phyloP scores from a whole-genome alignment of 1,140 invertebrate genomes.

The Trichonephila inaurata region DNA sequence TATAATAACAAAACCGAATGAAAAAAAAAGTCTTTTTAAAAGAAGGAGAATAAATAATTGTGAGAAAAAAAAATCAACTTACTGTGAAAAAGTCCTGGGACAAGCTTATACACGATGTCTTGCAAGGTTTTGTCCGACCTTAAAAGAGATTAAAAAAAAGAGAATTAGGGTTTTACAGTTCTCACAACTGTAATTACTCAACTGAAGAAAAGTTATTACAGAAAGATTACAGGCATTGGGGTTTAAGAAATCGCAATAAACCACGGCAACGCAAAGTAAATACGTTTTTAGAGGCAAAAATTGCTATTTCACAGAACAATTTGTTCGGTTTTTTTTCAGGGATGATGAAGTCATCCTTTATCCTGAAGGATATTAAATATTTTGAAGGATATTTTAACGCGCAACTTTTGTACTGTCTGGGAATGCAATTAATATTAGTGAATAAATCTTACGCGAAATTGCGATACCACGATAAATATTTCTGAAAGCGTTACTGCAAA shows the following conservation, averaged over 20 bases:
- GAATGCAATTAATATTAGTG: too few species aligned
- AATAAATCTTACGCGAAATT: too few species aligned
- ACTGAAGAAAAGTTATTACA: neutral
- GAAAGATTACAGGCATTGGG: conserved; percentile 30
- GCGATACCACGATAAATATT: too few species aligned
- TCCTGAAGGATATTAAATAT: too few species aligned
- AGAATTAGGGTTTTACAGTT: neutral
- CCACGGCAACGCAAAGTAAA: neutral
- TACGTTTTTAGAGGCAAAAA: neutral
- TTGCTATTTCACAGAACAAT: neutral
- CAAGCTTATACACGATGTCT: conserved; percentile 82
- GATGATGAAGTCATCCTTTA: too few species aligned
- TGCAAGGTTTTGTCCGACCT: conserved; percentile 81
- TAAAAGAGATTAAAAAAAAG: conserved; percentile 47
- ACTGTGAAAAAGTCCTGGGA: conserved; percentile 82
- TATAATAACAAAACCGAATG: neutral
- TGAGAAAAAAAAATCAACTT: conserved; percentile 75
- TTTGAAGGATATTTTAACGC: too few species aligned
- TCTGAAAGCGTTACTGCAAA: too few species aligned
- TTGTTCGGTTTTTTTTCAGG: too few species aligned
- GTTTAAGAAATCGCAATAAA: neutral
- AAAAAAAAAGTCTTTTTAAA: neutral
- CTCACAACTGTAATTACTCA: neutral
- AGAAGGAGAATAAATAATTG: neutral
- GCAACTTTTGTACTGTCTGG: too few species aligned